A percentile compares a stretch with the other conserved stretches of the same genome.
Evolutionary conservation across 2,797 vertebrate species (phyloP).

Genomic region (Lemur catta): DNA sequence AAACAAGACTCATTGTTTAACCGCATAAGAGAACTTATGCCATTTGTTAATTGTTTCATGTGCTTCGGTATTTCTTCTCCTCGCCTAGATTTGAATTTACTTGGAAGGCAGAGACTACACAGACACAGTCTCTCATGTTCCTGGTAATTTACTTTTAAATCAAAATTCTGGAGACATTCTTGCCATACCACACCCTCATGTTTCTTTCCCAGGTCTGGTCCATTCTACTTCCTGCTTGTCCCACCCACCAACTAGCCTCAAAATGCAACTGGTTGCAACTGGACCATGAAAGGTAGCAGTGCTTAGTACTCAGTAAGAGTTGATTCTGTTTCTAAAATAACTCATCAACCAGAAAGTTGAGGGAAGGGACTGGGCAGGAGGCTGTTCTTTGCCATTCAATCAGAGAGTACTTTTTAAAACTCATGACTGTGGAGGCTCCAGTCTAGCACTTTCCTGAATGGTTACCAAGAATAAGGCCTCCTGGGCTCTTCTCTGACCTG

Average conservation of each 20-base stretch:
- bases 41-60: neutral
- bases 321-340: neutral
- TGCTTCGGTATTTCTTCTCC: neutral
- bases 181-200: neutral
- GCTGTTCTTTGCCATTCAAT: neutral
- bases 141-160: neutral
- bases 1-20: neutral
- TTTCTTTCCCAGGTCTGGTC: neutral
- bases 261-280: neutral
- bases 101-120: neutral
- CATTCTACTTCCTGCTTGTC: neutral
- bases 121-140: neutral
- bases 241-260: neutral
- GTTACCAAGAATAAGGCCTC: neutral
- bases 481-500: neutral
- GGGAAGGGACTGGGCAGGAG: neutral
- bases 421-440: fast-evolving
- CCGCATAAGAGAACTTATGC: neutral
- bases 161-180: neutral
- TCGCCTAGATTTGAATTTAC: neutral
- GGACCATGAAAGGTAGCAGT: neutral
- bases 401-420: neutral
- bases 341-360: neutral
- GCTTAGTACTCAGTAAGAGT: neutral
- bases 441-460: neutral